Evolutionary conservation across 2,797 vertebrate species (phyloP), one percentile per base, ranked within the genome.

Genomic region (Scolopax rusticola): DNA sequence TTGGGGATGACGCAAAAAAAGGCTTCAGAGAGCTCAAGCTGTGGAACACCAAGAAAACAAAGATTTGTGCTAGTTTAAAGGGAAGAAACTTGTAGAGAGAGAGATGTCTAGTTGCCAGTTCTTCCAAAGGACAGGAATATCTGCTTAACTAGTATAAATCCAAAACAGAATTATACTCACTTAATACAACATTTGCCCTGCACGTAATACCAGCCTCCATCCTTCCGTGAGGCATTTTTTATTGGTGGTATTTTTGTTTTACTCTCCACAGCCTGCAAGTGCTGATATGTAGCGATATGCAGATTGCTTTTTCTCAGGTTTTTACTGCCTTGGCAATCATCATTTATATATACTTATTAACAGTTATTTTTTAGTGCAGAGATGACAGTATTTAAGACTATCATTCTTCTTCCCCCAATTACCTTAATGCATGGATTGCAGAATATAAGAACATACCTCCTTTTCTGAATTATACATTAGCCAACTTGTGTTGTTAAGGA

Each of bases 261-360:
- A 47, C 12, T 43, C 54, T 64, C 54, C 40, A 48, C 25, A 73
- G 54, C 45, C 23, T 53, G 18, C 50, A 68, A 59, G 14, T 38
- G 24, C 57, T 41, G 36, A 41, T 17, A n/a, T 0, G 3, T 4
- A 27, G 28, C 4, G 23, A 73, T 12, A 76, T 0, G 17, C 18
- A 61, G 64, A 53, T 75, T 51, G 0, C 38, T 59, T 78, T 38
- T n/a, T 43, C 25, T 19, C 48, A 18, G 36, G 24, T 25, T 67
- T 57, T 15, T 43, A 82, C 47, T 61, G 36, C 33, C 53, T 71
- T 57, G 14, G 63, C 63, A 70, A 41, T 50, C 23, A 51, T 8
- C 23, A 61, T 30, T 76, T 56, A 8, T 6, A 41, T 20, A 14
- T 56, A 41, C 38, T 85, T 57, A 67, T 27, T 45, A 45, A 54